These are phyloP conservation scores for Paratilapia polleni DNA, from an alignment of 2,113 vertebrate species.

Conservation along the genomic window DNA sequence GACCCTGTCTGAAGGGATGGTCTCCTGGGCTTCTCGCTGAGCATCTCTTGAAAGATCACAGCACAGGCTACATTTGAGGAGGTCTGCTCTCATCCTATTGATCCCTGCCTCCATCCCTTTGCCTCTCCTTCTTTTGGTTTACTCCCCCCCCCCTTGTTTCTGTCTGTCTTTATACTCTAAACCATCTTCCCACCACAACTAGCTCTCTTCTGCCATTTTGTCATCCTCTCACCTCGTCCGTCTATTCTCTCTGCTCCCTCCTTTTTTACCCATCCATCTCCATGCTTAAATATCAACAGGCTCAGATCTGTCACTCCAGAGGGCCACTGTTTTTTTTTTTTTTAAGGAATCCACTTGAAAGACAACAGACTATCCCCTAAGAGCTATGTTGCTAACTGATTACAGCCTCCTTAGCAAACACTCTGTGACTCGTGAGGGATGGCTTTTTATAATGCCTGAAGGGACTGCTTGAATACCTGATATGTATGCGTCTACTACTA, in stretches of 20 bases:
- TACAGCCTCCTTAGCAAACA: slow-evolving; percentile 64
- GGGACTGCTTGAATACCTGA: slow-evolving; percentile 59
- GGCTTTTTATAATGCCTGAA: slow-evolving; percentile 62
- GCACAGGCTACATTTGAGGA: slow-evolving; percentile 68
- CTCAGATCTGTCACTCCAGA: slow-evolving; percentile 70
- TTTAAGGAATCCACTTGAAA: slow-evolving; percentile 73
- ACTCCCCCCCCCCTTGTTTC: not conserved
- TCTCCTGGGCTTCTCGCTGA: slow-evolving; percentile 69
- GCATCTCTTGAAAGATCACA: slow-evolving; percentile 78
- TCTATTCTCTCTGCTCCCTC: slow-evolving; percentile 16
- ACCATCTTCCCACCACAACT: slow-evolving; percentile 20
- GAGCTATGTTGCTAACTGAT: slow-evolving; percentile 62
- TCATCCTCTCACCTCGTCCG: slow-evolving; percentile 33
- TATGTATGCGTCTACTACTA: slow-evolving; percentile 59
- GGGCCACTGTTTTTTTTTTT: slow-evolving; percentile 67
- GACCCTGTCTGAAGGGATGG: slow-evolving; percentile 73
- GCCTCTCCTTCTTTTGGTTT: slow-evolving; percentile 26
- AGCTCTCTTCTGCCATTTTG: slow-evolving; percentile 50
- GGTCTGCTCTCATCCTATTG: slow-evolving; percentile 61
- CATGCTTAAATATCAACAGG: slow-evolving; percentile 71
- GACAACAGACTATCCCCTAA: slow-evolving; percentile 69
- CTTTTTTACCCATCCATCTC: slow-evolving; percentile 47
- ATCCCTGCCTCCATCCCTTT: slow-evolving; percentile 41
- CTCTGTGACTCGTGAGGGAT: slow-evolving; percentile 48
- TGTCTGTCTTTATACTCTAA: slow-evolving; percentile 44